These are phyloP conservation scores for Ficedula albicollis DNA, from an alignment of 2,797 vertebrate species.

Conservation along the genomic window DNA sequence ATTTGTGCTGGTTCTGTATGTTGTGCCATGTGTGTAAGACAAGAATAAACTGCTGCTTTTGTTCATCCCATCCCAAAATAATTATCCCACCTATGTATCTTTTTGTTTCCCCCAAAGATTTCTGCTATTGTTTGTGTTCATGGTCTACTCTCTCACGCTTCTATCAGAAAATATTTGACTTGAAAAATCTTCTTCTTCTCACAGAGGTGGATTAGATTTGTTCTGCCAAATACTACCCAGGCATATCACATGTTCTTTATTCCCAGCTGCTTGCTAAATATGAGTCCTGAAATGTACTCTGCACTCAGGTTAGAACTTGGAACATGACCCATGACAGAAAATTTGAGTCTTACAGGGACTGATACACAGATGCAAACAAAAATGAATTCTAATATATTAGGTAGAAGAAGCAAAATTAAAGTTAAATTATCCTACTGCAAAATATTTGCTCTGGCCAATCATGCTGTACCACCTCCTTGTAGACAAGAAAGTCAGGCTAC, in stretches of 20 bases:
- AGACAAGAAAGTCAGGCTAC: not conserved
- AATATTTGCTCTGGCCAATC: not conserved
- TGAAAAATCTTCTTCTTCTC: not conserved
- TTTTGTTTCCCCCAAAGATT: not conserved
- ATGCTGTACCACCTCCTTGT: rapidly evolving
- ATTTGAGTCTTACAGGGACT: not conserved
- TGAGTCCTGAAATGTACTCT: not conserved
- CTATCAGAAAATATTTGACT: not conserved
- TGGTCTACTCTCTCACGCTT: not conserved
- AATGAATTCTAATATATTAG: not conserved
- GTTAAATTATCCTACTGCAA: not conserved
- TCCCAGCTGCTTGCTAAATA: not conserved
- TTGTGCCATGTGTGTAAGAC: constrained; percentile 79
- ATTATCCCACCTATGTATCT: constrained; percentile 13
- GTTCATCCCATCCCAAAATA: constrained; percentile 58
- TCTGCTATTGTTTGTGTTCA: not conserved
- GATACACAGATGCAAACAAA: not conserved
- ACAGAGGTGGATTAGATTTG: not conserved
- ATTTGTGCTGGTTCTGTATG: constrained; percentile 79
- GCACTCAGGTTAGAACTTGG: not conserved
- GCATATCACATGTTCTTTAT: not conserved
- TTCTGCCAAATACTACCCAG: not conserved
- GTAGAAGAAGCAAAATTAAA: not conserved
- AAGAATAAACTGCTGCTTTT: constrained; percentile 81
- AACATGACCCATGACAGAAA: rapidly evolving